Conservation (phyloP, 1,140 invertebrate genomes). For the Galleria mellonella region DNA sequence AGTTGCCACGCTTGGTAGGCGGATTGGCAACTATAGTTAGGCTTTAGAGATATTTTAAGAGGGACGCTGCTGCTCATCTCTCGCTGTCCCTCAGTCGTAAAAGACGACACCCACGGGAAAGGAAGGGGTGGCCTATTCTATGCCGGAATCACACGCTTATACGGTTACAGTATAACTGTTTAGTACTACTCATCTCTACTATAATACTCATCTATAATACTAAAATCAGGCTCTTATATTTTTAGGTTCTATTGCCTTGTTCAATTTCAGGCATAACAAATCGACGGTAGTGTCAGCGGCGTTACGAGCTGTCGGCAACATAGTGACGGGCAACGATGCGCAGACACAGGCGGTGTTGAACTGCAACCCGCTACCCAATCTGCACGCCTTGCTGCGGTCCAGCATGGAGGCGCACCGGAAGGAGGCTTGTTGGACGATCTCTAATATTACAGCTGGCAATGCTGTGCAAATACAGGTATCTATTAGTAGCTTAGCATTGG, state of each 20-base stretch:
- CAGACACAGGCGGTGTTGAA: constrained; percentile 97
- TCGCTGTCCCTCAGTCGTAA: too few species aligned
- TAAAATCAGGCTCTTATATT: neutral
- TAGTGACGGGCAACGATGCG: constrained; percentile 97
- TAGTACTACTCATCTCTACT: too few species aligned
- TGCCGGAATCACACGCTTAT: too few species aligned
- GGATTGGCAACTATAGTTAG: too few species aligned
- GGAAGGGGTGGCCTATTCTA: too few species aligned
- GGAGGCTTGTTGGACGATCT: constrained; percentile 99
- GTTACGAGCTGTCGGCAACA: constrained; percentile 96
- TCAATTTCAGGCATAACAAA: constrained; percentile 84
- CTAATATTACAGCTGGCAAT: constrained; percentile 98
- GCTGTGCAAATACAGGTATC: constrained; percentile 80
- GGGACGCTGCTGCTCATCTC: too few species aligned
- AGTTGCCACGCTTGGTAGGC: too few species aligned
- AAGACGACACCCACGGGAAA: too few species aligned
- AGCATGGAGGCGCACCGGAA: constrained; percentile 92
- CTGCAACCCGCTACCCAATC: constrained; percentile 90
- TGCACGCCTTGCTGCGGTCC: constrained; percentile 87
- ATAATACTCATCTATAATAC: too few species aligned
- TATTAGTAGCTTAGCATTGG: too few species aligned
- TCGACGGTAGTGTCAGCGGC: constrained; percentile 96
- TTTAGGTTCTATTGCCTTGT: neutral
- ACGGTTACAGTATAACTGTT: too few species aligned
- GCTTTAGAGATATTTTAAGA: too few species aligned